Evolutionary conservation across 2,113 vertebrate species (phyloP).

Genomic region (Stigmatopora argus): DNA sequence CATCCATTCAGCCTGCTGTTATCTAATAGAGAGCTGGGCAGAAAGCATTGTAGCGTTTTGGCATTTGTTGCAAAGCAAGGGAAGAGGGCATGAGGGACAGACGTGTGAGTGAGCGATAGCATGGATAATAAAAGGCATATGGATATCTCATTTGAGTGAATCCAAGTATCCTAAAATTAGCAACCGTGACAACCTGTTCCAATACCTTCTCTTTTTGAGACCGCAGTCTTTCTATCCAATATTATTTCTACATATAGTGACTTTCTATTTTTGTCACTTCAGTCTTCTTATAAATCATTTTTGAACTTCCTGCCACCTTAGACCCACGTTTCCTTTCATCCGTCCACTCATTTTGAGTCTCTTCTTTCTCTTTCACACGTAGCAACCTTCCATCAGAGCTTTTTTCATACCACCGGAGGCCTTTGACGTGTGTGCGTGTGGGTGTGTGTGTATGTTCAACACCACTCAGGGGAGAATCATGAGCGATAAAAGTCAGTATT

Average conservation of each 20-base stretch:
- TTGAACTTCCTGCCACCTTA: conserved; percentile 15
- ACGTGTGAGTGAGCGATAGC: not conserved
- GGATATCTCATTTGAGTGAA: not conserved
- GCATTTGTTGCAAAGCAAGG: conserved; percentile 20
- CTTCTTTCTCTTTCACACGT: conserved; percentile 1
- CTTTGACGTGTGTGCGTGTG: not conserved
- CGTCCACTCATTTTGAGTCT: conserved; percentile 12
- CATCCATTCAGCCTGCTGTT: conserved; percentile 35
- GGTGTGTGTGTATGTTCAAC: not conserved
- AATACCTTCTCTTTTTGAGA: conserved; percentile 1
- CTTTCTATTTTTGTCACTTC: conserved; percentile 21
- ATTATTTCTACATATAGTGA: not conserved
- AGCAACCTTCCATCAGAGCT: not conserved
- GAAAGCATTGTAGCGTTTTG: conserved; percentile 52
- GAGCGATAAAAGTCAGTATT: conserved; percentile 18
- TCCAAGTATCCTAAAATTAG: not conserved
- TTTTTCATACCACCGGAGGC: conserved; percentile 7
- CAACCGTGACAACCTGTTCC: not conserved
- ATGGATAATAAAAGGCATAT: conserved; percentile 4
- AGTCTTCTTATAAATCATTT: conserved; percentile 13
- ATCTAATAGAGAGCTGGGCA: conserved; percentile 39
- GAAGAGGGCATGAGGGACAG: conserved; percentile 10
- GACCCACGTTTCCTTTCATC: conserved; percentile 22
- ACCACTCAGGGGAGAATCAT: conserved; percentile 10
- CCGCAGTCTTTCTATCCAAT: not conserved